These are phyloP conservation scores for Muscicapa striata DNA, from an alignment of 2,797 vertebrate genomes.

Conservation along the genomic window DNA sequence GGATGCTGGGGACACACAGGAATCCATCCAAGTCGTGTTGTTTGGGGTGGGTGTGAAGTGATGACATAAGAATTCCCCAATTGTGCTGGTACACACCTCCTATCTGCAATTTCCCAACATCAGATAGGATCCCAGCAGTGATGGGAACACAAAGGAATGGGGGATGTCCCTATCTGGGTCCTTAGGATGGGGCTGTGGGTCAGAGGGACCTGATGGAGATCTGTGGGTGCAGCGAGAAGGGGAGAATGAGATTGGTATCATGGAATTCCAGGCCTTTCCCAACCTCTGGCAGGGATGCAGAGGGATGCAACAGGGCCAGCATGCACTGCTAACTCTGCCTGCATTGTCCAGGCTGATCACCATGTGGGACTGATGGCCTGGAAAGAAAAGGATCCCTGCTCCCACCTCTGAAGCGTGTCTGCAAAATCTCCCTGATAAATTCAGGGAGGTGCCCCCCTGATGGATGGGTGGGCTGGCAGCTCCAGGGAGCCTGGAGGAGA, in stretches of 20 bases:
- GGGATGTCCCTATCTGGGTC: background rate
- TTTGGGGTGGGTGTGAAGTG: rapidly evolving
- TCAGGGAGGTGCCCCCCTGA: background rate
- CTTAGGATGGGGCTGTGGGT: background rate
- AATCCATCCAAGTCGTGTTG: background rate
- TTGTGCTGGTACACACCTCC: background rate
- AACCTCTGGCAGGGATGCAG: background rate
- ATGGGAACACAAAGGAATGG: background rate
- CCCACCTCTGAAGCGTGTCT: background rate
- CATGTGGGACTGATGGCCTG: background rate
- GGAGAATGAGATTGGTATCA: constrained; percentile 8
- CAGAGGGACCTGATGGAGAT: constrained; percentile 39
- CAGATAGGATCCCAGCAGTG: background rate
- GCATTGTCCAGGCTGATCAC: background rate
- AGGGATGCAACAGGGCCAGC: background rate
- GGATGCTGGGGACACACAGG: background rate
- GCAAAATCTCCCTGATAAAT: background rate
- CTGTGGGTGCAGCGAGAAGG: background rate
- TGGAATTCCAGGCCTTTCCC: background rate
- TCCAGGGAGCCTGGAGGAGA: background rate
- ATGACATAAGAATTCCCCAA: background rate
- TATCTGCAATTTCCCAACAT: background rate
- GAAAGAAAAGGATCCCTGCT: background rate
- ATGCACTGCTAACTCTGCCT: background rate
- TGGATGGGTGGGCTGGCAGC: background rate